Base-by-base conservation (phyloP, 1,140 invertebrate species). In the Wasmannia auropunctata region DNA sequence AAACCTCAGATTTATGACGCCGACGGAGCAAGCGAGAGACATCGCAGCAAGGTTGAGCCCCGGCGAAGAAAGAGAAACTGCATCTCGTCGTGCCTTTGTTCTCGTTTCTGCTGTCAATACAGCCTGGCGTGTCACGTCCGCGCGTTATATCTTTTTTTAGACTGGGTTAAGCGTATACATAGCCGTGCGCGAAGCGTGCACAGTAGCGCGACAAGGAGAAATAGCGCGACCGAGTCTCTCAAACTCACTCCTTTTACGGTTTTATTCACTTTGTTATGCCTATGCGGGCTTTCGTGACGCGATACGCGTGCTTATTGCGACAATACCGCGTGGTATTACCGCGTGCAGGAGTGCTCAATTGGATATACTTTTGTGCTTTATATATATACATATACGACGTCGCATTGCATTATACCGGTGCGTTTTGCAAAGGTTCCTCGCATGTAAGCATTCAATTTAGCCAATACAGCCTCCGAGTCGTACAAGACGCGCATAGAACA, bases 1-100 rank as follows among this genome's bases (percentile, higher is more conserved):
- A 86, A 85, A 86, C 60, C 83, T 34, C 60, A 81, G 89, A 91
- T 91, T 91, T 91, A 91, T 88, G 87, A 87, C 28, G 67, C 37
- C 11, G 49, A 22, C 28, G 19, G 58, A 75, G 60, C 16, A 19
- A 87, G 51, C 49, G 46, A 63, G 79, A 54, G n/a, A 22, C 37
- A 46, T 31, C 34, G 60, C 37, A 10, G 67, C 31, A 62, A 62
- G 37, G 43, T 67, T 22, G 83, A 37, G 37, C 25, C 22, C 10
- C 19, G 25, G 31, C 49, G 72, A 34, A 74, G 75, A 79, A 19
- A 43, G 56, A 54, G 83, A 83, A 56, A 65, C 19, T 43, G 25
- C 46, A n/a, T 79, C 22, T 28, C 56, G 46, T 34, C 56, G 65
- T 46, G 46, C 65, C 86, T 90, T 89, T 79, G 77, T 56, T 75